Base-by-base conservation (phyloP, 2,888 invertebrate species). In the Euproctis similis region DNA sequence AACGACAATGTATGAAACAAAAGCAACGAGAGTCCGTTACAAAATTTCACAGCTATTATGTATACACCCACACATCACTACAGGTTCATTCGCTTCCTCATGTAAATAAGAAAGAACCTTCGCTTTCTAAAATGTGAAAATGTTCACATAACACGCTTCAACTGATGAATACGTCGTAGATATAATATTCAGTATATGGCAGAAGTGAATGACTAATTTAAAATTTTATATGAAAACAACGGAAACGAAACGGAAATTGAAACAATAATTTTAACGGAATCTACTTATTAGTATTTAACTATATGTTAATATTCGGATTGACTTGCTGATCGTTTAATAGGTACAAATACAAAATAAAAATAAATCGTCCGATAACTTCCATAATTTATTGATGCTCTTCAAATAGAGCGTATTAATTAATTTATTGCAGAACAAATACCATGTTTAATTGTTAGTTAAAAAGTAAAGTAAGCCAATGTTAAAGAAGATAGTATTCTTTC, bases 91-190 rank as follows among this genome's bases (percentile, higher is more conserved):
- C 47, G 54, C 64, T 61, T 65, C 62, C 58, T 61, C 53, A 75
- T 73, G 76, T 72, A 67, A 76, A 80, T 74, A 65, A 50, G n/a
- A n/a, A n/a, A n/a, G 58, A 61, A 71, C 72, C 69, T 75, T 80
- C 78, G 69, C 80, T 82, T 81, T 82, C 81, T 77, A 78, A 81
- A 78, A 74, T 70, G 68, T 73, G 69, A 74, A 72, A 77, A 67
- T 64, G 56, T 53, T 45, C 53, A 59, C 50, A 50, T 53, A 46
- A 46, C 47, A 49, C 46, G 43, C 28, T 29, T 34, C 50, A 63
- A 54, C 69, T 62, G 55, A 6, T 62, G 66, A 53, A 72, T 70
- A 61, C 41, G 63, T 48, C 43, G 45, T 42, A 59, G 53, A 44
- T 34, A 45, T 34, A 34, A 31, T 38, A 40, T 44, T 14, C 14